Evolutionary conservation across 2,797 vertebrate genomes (phyloP).

Genomic region (Etheostoma perlongum): DNA sequence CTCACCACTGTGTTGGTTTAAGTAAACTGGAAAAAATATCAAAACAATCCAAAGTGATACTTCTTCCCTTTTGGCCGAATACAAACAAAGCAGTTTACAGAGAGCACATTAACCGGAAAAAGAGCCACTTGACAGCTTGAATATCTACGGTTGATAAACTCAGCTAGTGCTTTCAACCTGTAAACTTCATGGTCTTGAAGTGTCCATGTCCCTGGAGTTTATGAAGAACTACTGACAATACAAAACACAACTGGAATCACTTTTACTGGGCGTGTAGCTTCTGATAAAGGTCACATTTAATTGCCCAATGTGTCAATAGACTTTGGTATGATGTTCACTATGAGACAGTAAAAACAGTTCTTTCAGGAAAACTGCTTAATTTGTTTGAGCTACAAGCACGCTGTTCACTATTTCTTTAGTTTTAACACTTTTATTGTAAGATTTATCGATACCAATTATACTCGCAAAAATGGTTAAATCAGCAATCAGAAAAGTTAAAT

Average conservation of each 20-base stretch:
- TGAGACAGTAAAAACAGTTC: no score
- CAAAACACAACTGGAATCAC: background rate
- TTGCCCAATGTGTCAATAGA: constrained; percentile 6
- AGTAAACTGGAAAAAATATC: background rate
- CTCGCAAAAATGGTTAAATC: no score
- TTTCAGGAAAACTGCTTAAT: no score
- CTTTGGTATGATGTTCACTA: background rate
- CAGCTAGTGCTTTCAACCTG: background rate
- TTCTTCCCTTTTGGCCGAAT: background rate
- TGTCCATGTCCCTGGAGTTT: background rate
- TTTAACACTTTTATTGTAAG: no score
- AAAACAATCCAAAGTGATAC: background rate
- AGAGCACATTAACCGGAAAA: background rate
- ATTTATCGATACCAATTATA: no score
- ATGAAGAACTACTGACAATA: background rate
- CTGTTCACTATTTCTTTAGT: no score
- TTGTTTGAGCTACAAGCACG: no score
- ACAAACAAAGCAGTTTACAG: background rate
- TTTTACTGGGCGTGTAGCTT: background rate
- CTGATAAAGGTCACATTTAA: constrained; percentile 14
- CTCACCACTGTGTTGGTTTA: background rate
- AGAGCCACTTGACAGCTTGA: background rate
- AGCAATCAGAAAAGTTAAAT: no score
- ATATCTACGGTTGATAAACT: background rate
- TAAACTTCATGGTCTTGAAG: background rate